Evolutionary conservation across 2,797 vertebrate genomes (phyloP).

Genomic region (Discoglossus pictus): DNA sequence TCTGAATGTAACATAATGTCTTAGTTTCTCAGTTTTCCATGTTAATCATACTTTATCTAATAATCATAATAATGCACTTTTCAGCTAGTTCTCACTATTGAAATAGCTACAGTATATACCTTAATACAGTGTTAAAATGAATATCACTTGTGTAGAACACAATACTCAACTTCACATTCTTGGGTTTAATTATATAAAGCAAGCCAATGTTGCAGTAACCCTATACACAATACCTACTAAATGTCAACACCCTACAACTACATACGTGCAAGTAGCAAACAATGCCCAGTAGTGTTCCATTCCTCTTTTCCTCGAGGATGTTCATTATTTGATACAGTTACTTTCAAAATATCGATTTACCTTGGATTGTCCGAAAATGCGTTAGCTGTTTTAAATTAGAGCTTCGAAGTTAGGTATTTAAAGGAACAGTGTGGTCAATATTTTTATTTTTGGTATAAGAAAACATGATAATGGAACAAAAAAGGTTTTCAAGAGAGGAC

Average conservation of each 20-base stretch:
- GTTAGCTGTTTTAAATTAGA: no score
- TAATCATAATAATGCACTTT: constrained; percentile 4
- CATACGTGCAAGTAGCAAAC: not conserved
- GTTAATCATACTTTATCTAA: constrained; percentile 9
- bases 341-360: constrained; percentile 16
- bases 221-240: not conserved
- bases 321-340: constrained; percentile 11
- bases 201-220: constrained; percentile 7
- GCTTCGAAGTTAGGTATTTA: no score
- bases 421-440: no score
- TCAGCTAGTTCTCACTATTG: not conserved
- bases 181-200: constrained; percentile 4
- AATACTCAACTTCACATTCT: not conserved
- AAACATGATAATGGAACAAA: no score
- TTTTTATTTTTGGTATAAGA: no score
- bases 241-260: constrained; percentile 8
- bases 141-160: not conserved
- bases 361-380: no score
- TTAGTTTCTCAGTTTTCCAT: constrained; percentile 8
- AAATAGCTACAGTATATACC: not conserved
- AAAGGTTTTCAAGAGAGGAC: no score
- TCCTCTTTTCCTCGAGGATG: constrained; percentile 1
- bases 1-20: not conserved
- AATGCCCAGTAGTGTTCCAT: constrained; percentile 3
- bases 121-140: not conserved